Base-by-base conservation (phyloP, 2,888 invertebrate species). In the Lasiommata megera region DNA sequence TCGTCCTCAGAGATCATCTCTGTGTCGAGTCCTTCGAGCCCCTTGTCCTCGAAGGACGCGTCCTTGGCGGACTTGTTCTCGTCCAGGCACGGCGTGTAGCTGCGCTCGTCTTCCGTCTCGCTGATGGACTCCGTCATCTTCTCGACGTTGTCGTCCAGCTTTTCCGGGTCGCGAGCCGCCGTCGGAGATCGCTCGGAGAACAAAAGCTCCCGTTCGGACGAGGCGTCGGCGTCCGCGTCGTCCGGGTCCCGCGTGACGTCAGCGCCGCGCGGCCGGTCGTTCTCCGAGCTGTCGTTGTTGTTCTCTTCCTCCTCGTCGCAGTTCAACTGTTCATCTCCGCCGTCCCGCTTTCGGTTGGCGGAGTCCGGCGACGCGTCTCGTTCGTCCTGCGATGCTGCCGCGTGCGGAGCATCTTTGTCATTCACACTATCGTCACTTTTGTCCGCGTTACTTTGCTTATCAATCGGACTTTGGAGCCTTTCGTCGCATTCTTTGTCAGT, bases 1-100 rank as follows among this genome's bases (percentile, higher is more conserved):
- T 94, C 94, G 62, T 95, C 95, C 72, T 94, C 94, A 0, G 95
- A 95, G 67, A 95, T 95, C 77, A 95, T 87, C 81, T 95, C 95
- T 0, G 95, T 95, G 68, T 94, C 95, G 63, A 95, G 92, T 1
- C 93, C 94, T 67, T 88, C 92, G 55, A 92, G 77, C 0, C 88
- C 92, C 40, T 77, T 81, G n/a, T 80, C 85, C 57, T 80, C 82
- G 31, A 82, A 84, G 1, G 87, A 83, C 0, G 78, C 80, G 58
- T 84, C 86, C 61, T 83, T 78, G 17, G 44, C 62, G 23, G 86
- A 90, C 66, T 92, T 92, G 68, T 91, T 90, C 75, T 95, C 95
- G 77, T 95, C 95, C 54, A 95, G 87, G 67, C 94, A 94, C 0
- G 95, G 95, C 52, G 95, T 95, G 76, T 94, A 95, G 63, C 94